Percentiles rank a stretch among this genome's conserved stretches.
Conservation (phyloP, 2,113 vertebrate species). For the Hippocampus zosterae region DNA sequence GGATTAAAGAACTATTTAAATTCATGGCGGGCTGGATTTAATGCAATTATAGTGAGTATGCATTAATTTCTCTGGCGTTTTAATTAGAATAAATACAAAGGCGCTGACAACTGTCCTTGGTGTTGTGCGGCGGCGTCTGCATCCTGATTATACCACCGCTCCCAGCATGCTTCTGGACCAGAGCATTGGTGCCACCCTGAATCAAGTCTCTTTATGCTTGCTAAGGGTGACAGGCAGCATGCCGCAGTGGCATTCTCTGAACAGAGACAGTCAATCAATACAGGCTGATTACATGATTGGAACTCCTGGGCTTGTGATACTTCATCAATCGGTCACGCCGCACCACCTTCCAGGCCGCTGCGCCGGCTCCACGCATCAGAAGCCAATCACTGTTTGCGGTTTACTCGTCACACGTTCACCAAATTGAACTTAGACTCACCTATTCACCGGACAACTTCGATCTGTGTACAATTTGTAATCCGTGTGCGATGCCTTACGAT, state of each 20-base stretch:
- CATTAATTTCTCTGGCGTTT: conserved; percentile 47
- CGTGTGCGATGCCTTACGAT: no score
- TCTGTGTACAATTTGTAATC: no score
- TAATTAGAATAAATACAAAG: conserved; percentile 48
- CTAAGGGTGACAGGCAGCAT: conserved; percentile 40
- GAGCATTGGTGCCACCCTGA: conserved; percentile 21
- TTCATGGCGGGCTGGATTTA: conserved; percentile 36
- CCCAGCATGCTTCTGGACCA: conserved; percentile 18
- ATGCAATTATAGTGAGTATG: conserved; percentile 52
- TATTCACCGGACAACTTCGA: no score
- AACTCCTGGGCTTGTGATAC: conserved; percentile 59
- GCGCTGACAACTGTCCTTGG: conserved; percentile 23
- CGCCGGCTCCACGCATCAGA: conserved; percentile 34
- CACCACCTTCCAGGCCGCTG: conserved; percentile 53
- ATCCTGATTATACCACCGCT: conserved; percentile 22
- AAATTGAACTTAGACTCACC: no score
- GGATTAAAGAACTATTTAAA: conserved; percentile 39
- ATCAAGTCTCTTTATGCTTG: conserved; percentile 40
- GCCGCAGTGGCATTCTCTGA: conserved; percentile 45
- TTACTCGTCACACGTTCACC: no score
- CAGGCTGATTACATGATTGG: conserved; percentile 68
- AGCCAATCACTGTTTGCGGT: background rate
- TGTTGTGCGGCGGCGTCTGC: conserved; percentile 25
- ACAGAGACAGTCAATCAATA: conserved; percentile 65
- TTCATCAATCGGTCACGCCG: conserved; percentile 65